Evolutionary conservation across 2,888 invertebrate species (phyloP).

Genomic region (Phanerotoma sp.): DNA sequence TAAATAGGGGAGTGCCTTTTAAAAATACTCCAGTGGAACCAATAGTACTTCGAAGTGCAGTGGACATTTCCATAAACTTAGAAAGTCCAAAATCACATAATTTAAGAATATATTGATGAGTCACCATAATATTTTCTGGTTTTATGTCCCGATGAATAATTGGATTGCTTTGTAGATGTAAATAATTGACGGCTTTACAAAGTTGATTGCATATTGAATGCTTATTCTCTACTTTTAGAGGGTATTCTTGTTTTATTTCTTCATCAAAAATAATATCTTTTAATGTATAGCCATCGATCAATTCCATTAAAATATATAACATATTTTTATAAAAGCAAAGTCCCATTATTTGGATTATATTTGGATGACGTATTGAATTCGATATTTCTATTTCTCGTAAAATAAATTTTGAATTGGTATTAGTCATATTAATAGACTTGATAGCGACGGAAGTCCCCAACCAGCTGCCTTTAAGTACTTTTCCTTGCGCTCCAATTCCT

Average conservation of each 20-base stretch:
- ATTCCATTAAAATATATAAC: slow-evolving; percentile 26
- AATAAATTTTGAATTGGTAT: slow-evolving; percentile 1
- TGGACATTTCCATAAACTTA: background rate
- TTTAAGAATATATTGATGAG: background rate
- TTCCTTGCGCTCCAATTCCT: slow-evolving; percentile 14
- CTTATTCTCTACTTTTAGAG: background rate
- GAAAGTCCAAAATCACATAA: slow-evolving; percentile 1
- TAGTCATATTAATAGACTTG: slow-evolving; percentile 10
- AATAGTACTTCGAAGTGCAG: background rate
- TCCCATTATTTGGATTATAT: slow-evolving; percentile 19
- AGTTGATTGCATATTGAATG: background rate
- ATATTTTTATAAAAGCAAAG: slow-evolving; percentile 14
- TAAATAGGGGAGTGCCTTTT: background rate
- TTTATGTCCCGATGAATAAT: background rate
- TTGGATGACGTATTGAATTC: slow-evolving; percentile 18
- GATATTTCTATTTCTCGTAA: slow-evolving; percentile 13
- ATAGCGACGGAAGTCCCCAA: slow-evolving; percentile 18
- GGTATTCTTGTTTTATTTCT: slow-evolving; percentile 1
- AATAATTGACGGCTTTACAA: background rate
- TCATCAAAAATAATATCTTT: slow-evolving; percentile 16
- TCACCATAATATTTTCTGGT: background rate
- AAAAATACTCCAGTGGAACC: background rate
- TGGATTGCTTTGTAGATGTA: background rate
- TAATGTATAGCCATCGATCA: slow-evolving; percentile 13
- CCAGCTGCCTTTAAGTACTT: slow-evolving; percentile 17